These are phyloP conservation scores for Barbus barbus DNA, from an alignment of 2,113 vertebrate species.

Conservation along the genomic window DNA sequence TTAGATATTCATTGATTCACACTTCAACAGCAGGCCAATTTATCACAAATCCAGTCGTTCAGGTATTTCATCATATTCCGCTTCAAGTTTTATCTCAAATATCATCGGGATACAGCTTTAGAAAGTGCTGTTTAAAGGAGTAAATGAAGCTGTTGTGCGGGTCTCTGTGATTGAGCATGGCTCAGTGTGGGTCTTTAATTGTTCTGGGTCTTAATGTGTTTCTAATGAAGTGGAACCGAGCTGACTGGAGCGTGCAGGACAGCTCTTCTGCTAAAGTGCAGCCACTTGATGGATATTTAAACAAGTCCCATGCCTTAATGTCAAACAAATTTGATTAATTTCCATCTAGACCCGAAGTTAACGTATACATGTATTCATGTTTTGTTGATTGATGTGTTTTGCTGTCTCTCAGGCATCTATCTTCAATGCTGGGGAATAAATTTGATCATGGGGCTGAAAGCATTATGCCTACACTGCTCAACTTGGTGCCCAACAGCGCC, in stretches of 20 bases:
- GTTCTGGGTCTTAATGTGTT: constrained; percentile 54
- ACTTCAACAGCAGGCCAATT: not conserved
- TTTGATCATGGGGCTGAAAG: constrained; percentile 98
- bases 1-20: not conserved
- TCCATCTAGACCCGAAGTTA: constrained; percentile 26
- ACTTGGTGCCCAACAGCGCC: constrained; percentile 98
- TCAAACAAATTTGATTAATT: constrained; percentile 46
- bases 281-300: constrained; percentile 60
- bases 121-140: not conserved
- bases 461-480: constrained; percentile 96
- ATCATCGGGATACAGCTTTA: not conserved
- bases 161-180: constrained; percentile 22
- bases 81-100: not conserved
- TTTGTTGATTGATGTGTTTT: not conserved
- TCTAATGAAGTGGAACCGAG: constrained; percentile 65
- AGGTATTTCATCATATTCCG: not conserved
- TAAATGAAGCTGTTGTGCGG: constrained; percentile 14
- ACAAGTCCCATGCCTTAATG: constrained; percentile 34
- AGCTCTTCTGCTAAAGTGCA: constrained; percentile 46
- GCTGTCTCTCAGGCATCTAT: constrained; percentile 81
- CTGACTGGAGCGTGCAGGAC: constrained; percentile 13
- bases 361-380: not conserved
- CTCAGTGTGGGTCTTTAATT: constrained; percentile 55
- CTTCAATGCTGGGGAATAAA: constrained; percentile 89
- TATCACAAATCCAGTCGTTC: not conserved